Percentiles rank a stretch among this genome's conserved stretches.
These are phyloP conservation scores for Baryphthengus martii DNA, from an alignment of 2,113 vertebrate species.

Conservation along the genomic window DNA sequence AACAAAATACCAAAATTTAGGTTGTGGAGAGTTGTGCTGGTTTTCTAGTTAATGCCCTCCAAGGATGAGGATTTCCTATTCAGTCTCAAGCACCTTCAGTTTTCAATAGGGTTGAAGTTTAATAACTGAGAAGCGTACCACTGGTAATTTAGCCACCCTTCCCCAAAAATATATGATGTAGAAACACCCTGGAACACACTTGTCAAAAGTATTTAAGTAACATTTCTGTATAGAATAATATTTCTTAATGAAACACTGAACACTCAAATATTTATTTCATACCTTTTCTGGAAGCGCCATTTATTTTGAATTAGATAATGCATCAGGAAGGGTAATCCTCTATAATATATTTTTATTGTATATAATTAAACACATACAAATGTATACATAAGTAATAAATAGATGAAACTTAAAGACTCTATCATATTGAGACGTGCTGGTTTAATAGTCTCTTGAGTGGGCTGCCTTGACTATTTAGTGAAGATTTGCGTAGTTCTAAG, in stretches of 20 bases:
- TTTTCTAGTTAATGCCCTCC: background rate
- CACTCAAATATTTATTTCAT: background rate
- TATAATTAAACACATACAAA: background rate
- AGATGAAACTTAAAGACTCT: background rate
- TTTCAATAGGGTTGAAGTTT: background rate
- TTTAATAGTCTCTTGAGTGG: background rate
- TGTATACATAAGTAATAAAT: background rate
- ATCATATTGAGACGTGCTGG: background rate
- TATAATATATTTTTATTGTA: background rate
- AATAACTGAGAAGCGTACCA: background rate
- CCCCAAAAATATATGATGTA: background rate
- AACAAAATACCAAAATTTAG: background rate
- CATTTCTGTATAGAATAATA: background rate
- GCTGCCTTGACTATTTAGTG: background rate
- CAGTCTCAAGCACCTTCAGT: background rate
- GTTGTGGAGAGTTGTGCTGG: background rate
- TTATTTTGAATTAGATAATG: background rate
- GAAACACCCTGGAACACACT: background rate
- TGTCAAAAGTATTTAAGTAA: background rate
- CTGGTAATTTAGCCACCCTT: background rate
- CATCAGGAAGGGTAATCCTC: background rate
- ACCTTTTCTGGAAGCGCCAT: background rate
- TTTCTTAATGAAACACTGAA: background rate
- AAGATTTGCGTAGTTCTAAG: background rate
- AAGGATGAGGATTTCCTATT: background rate